Percentiles rank a stretch among this genome's conserved stretches.
Conservation (phyloP, 2,888 invertebrate genomes). For the Arge pagana region DNA sequence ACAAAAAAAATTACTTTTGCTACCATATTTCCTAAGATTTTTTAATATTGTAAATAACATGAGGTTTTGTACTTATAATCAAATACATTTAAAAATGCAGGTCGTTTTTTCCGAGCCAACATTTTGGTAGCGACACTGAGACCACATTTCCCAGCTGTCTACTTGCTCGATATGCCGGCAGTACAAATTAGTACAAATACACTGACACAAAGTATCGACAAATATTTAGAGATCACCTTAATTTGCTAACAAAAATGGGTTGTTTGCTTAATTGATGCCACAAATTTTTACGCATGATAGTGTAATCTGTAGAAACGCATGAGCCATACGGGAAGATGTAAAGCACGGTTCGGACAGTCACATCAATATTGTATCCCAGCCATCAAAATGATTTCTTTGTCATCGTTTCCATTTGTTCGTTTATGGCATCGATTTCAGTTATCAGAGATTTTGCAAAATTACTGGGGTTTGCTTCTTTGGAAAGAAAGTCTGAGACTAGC, state of each 20-base stretch:
- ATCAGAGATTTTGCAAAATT: constrained; percentile 81
- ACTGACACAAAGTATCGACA: too few species aligned
- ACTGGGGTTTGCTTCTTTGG: constrained; percentile 74
- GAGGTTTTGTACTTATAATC: constrained; percentile 53
- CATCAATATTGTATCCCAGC: too few species aligned
- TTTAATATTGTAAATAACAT: constrained; percentile 50
- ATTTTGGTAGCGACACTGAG: too few species aligned
- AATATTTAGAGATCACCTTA: too few species aligned
- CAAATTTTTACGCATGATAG: background rate
- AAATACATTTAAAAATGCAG: constrained; percentile 42
- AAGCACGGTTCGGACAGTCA: too few species aligned
- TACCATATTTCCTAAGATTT: constrained; percentile 50
- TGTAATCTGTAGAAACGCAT: background rate
- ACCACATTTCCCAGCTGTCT: too few species aligned
- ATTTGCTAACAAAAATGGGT: too few species aligned
- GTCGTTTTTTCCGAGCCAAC: background rate
- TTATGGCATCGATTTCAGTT: constrained; percentile 72
- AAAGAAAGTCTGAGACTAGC: constrained; percentile 79
- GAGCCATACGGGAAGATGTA: too few species aligned
- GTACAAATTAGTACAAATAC: too few species aligned
- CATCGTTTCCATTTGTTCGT: constrained; percentile 56
- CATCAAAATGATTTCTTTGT: constrained; percentile 29
- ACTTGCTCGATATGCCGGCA: too few species aligned
- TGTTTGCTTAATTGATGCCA: background rate
- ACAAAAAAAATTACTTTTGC: constrained; percentile 49